A percentile compares a stretch with the other conserved stretches of the same genome.
These are phyloP conservation scores for Adelges cooleyi DNA, from an alignment of 1,140 invertebrate species.

Conservation along the genomic window DNA sequence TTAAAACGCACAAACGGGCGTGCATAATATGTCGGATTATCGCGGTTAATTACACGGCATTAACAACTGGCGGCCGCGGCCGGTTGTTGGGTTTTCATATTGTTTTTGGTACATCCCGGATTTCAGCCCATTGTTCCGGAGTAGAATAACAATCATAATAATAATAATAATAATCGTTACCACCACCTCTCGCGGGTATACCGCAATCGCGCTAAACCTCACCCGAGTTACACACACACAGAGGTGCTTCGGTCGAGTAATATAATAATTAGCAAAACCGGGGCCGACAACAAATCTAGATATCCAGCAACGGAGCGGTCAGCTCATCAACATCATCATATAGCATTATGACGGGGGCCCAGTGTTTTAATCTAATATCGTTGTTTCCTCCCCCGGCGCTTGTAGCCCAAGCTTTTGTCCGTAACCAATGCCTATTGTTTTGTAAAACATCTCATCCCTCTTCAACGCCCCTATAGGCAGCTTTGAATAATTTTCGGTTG, in stretches of 20 bases:
- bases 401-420: not conserved
- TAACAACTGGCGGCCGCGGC: not conserved
- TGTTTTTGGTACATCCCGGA: slow-evolving; percentile 1
- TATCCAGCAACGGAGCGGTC: no score
- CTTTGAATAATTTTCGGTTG: no score
- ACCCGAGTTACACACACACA: no score
- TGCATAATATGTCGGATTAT: no score
- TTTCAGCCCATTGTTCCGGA: slow-evolving; percentile 7
- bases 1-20: no score
- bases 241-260: no score
- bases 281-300: not conserved
- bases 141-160: slow-evolving; percentile 20
- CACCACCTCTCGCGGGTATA: no score
- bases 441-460: no score
- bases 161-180: not conserved
- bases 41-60: slow-evolving; percentile 24
- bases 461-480: no score
- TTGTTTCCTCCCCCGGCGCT: not conserved
- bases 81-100: not conserved
- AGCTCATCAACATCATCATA: not conserved
- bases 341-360: not conserved
- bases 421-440: slow-evolving; percentile 2
- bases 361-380: slow-evolving; percentile 16
- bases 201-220: no score
- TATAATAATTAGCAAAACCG: slow-evolving; percentile 1